A percentile compares a stretch with the other conserved stretches of the same genome.
phyloP scores from a whole-genome alignment of 2,113 vertebrate genomes.

The Scomber scombrus region DNA sequence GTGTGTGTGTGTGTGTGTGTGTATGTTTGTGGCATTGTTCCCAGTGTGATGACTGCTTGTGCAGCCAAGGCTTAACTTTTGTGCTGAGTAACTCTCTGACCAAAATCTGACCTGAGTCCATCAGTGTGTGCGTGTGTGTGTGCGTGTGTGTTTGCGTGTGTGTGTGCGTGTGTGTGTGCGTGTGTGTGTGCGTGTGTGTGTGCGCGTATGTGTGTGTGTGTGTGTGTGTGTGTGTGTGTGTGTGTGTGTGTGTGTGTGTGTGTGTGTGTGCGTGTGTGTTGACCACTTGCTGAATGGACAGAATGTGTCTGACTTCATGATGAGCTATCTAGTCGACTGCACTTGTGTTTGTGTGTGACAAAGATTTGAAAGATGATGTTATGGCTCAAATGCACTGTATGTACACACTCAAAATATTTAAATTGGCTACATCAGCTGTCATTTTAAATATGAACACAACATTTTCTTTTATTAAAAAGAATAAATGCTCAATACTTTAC shows the following conservation, averaged over 20 bases:
- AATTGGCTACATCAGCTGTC: background rate
- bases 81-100: constrained; percentile 69
- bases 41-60: constrained; percentile 53
- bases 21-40: constrained; percentile 56
- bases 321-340: constrained; percentile 16
- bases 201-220: constrained; percentile 18
- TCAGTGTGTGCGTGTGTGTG: constrained; percentile 31
- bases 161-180: constrained; percentile 24
- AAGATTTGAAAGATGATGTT: constrained; percentile 5
- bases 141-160: constrained; percentile 2
- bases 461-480: no score
- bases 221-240: constrained; percentile 30
- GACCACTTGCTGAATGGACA: constrained; percentile 58
- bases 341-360: constrained; percentile 2
- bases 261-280: constrained; percentile 19
- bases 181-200: constrained; percentile 29
- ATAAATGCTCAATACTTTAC: no score
- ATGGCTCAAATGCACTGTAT: constrained; percentile 6
- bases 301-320: constrained; percentile 52
- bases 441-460: no score
- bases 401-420: background rate
- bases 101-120: constrained; percentile 44
- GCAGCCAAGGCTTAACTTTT: constrained; percentile 67
- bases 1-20: constrained; percentile 15
- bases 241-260: constrained; percentile 21